phyloP scores from a whole-genome alignment of 2,113 vertebrate genomes.

The Smithornis capensis region DNA sequence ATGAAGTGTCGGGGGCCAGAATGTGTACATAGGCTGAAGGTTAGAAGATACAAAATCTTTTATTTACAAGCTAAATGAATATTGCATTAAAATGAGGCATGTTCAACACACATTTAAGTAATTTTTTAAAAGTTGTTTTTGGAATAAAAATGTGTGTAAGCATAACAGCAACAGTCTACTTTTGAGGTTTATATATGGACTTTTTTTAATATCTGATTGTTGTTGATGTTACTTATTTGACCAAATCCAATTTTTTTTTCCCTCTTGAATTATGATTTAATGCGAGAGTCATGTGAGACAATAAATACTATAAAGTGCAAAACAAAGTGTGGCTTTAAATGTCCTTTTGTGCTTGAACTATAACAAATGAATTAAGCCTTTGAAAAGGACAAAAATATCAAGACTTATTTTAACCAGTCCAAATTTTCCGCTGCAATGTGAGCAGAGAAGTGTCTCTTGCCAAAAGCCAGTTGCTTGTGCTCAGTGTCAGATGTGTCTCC shows the following conservation, averaged over 20 bases:
- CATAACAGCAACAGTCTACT: not conserved
- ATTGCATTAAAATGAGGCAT: not conserved
- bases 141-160: not conserved
- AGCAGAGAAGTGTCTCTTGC: not conserved
- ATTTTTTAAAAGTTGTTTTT: not conserved
- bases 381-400: not conserved
- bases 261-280: not conserved
- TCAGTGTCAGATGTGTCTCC: not conserved
- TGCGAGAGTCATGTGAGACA: not conserved
- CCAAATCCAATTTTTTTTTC: not conserved
- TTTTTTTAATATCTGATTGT: not conserved
- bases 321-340: not conserved
- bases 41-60: not conserved
- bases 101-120: not conserved
- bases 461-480: not conserved
- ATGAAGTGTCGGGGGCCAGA: not conserved
- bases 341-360: not conserved
- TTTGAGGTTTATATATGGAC: not conserved
- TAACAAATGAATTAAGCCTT: not conserved
- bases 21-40: not conserved
- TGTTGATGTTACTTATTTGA: not conserved
- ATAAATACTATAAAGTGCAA: not conserved
- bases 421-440: not conserved
- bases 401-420: not conserved
- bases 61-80: not conserved